Percentiles rank a stretch among this genome's conserved stretches.
Conservation (phyloP, 35 echinoderm and acorn worm species). For the Lytechinus pictus region DNA sequence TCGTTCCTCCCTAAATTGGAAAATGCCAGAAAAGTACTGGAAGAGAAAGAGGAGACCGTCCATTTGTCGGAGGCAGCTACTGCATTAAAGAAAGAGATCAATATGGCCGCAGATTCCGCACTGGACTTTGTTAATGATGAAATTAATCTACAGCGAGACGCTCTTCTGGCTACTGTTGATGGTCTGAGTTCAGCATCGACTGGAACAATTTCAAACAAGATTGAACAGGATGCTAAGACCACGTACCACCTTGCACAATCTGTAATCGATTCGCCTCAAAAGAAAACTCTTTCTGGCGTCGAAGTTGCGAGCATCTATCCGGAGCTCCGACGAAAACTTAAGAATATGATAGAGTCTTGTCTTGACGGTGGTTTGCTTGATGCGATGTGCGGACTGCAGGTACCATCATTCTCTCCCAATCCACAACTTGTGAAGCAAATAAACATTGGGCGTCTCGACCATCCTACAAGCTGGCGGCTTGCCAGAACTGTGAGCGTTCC, state of each 20-base stretch:
- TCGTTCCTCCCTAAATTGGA: conserved; percentile 32
- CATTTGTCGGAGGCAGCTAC: background rate
- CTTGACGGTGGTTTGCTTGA: conserved; percentile 37
- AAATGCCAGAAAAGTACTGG: background rate
- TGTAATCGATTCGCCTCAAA: background rate
- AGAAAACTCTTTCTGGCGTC: background rate
- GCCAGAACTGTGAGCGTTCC: background rate
- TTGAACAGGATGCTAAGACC: background rate
- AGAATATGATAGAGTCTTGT: background rate
- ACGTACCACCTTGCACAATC: background rate
- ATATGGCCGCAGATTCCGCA: conserved; percentile 21
- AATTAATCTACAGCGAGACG: background rate
- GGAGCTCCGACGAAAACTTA: background rate
- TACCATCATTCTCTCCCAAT: background rate
- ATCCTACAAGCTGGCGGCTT: conserved; percentile 24
- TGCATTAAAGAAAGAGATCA: conserved; percentile 41
- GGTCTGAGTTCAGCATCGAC: background rate
- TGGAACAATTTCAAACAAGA: background rate
- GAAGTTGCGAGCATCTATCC: conserved; percentile 3
- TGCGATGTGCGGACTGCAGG: background rate
- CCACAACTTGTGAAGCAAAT: background rate
- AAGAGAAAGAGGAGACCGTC: background rate
- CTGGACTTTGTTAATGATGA: conserved; percentile 4
- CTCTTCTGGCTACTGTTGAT: background rate
- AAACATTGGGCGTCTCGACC: background rate